Evolutionary conservation across 2,113 vertebrate species (phyloP), one percentile per base, ranked within the genome.

Genomic region (Proterorhinus semilunaris): DNA sequence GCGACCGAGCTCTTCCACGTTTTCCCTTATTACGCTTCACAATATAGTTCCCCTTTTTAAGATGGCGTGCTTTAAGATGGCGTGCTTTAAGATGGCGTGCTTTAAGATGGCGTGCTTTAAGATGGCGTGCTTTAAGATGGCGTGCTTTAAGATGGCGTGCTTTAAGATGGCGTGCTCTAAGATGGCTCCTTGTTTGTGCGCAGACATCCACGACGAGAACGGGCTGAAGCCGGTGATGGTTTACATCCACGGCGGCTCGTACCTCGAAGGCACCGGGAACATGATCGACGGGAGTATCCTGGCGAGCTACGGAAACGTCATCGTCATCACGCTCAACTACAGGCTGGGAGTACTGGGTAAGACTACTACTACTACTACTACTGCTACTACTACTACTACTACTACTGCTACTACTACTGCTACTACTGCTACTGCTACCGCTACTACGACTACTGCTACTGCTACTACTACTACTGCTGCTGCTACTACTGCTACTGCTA

Each of bases 181-280:
- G 21, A 21, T 21, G 21, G 21, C 21, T 49, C 6, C n/a, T 9
- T 17, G 8, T 53, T 36, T 36, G 2, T 36, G 27, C 27, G 27
- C 52, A 53, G 52, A 53, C n/a, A 53, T 53, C 52, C 52, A 53
- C 16, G 52, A 53, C 10, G 52, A 53, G 52, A 53, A 53, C 16
- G 52, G 52, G 4, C 52, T 53, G n/a, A 53, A 53, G n/a, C 52
- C 52, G n/a, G 52, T 53, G n/a, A 53, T 53, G 52, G 52, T 53
- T 1, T 53, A 53, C 52, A 53, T 53, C 1, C 52, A 53, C 52
- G 52, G 52, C 7, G 52, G 52, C 8, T 53, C 52, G n/a, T 53
- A 53, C 52, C 52, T 53, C n/a, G 52, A 53, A 9, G 52, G 52
- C 16, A 53, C 52, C n/a, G 52, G 52, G 52, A 53, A 53, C n/a